Base-by-base conservation (phyloP, 2,888 invertebrate species). In the Laothoe populi region DNA sequence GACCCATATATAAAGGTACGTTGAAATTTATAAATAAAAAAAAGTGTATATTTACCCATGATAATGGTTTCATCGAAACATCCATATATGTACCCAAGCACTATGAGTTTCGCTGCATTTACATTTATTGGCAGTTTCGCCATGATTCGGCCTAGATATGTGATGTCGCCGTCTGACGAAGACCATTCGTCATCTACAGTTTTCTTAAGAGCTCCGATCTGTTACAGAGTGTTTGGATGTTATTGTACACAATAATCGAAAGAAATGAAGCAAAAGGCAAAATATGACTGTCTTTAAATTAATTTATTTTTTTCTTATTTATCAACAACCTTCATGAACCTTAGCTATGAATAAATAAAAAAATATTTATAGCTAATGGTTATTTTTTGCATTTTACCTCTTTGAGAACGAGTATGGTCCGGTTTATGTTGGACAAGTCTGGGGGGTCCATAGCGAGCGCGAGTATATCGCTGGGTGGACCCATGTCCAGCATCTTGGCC, bases 361-460 rank as follows among this genome's bases (percentile, higher is more conserved):
- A n/a, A n/a, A n/a, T n/a, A n/a, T n/a, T n/a, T n/a, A n/a, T n/a
- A n/a, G n/a, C n/a, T n/a, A n/a, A n/a, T n/a, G n/a, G n/a, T n/a
- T n/a, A 0, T 26, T 35, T 19, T 38, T 19, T 44, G 24, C 42
- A 16, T n/a, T 13, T 62, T 74, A 95, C 95, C 93, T 97, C 97
- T 92, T 98, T 99, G 2, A 99, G 90, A 45, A 95, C 91, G n/a
- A 97, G 93, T 68, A 99, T 94, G 0, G 98, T 97, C 61, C 95
- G 94, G 65, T 95, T 95, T 70, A 99, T 96, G 78, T 97, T 97
- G 23, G 94, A 94, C 42, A 98, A 90, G 81, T 97, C 95, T 0
- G 99, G 99, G 16, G 98, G 98, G 74, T 97, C 96, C 84, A 99
- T 93, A 0, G 98, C 97, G 35, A 97, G 86, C 0, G 96, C 97